phyloP scores from a whole-genome alignment of 2,888 invertebrate genomes.

The Leptopilina myrica region DNA sequence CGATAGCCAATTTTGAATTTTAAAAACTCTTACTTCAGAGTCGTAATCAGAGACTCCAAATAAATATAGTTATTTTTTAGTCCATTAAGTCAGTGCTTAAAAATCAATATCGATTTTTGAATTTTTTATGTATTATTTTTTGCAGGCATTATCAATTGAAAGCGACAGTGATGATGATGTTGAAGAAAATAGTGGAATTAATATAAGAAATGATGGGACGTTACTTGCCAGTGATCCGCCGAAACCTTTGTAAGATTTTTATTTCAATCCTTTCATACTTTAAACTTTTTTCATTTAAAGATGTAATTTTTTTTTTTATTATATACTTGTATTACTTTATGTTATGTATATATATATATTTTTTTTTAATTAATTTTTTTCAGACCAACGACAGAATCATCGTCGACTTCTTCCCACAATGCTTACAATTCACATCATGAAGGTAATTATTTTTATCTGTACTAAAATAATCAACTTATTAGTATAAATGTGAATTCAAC shows the following conservation, averaged over 20 bases:
- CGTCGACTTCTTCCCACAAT: constrained; percentile 60
- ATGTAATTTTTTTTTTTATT: too few species aligned
- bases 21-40: too few species aligned
- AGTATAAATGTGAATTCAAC: too few species aligned
- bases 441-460: constrained; percentile 65
- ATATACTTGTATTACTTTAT: too few species aligned
- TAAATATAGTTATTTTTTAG: too few species aligned
- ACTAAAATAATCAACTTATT: not conserved
- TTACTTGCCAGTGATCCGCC: constrained; percentile 97
- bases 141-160: constrained; percentile 73
- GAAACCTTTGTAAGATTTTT: constrained; percentile 90
- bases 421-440: constrained; percentile 75
- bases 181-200: constrained; percentile 89
- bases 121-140: constrained; percentile 26
- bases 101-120: not conserved
- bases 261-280: too few species aligned
- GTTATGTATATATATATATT: constrained; percentile 41
- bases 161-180: constrained; percentile 86
- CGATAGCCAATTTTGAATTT: too few species aligned
- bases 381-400: constrained; percentile 76
- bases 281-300: too few species aligned
- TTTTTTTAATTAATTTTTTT: constrained; percentile 76
- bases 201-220: constrained; percentile 94
- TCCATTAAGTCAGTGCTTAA: too few species aligned
- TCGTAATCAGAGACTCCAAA: too few species aligned